A percentile compares a stretch with the other conserved stretches of the same genome.
These are phyloP conservation scores for Chaetops frenatus DNA, from an alignment of 2,113 vertebrate genomes.

Conservation along the genomic window DNA sequence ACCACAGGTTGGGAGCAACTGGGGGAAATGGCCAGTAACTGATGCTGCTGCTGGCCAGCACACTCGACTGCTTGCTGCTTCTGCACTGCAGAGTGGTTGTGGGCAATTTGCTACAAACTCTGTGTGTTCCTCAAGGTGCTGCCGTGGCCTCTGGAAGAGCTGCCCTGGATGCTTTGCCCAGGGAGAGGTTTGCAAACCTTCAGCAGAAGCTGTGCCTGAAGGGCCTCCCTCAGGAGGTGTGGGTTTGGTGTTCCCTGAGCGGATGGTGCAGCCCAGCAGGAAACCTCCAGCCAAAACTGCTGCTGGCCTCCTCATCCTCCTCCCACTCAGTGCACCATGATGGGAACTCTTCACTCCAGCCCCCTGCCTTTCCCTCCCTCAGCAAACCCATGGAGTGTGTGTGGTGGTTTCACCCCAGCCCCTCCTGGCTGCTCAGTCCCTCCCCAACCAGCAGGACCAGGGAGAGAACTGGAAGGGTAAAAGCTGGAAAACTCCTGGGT, in stretches of 20 bases:
- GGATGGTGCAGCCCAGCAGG: neutral
- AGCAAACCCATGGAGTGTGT: neutral
- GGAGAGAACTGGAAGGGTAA: neutral
- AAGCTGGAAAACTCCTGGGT: neutral
- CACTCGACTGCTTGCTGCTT: neutral
- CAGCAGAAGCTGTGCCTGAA: neutral
- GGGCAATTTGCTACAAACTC: neutral
- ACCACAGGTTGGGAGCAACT: neutral
- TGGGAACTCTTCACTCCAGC: neutral
- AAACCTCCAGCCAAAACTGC: neutral
- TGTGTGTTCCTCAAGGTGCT: neutral
- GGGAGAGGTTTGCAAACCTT: neutral
- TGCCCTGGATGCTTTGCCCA: neutral
- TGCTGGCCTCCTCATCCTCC: neutral
- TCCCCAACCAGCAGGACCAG: neutral
- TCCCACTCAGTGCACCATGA: accelerated
- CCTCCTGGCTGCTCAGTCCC: neutral
- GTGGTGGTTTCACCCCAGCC: neutral
- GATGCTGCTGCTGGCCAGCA: neutral
- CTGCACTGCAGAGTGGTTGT: neutral
- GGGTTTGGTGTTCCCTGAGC: neutral
- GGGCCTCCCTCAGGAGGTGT: neutral
- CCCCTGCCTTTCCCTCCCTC: neutral
- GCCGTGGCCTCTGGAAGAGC: neutral
- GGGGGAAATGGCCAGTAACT: neutral